Evolutionary conservation across 2,888 invertebrate species (phyloP), one percentile per base, ranked within the genome.

Genomic region (Trissolcus brochymenae): DNA sequence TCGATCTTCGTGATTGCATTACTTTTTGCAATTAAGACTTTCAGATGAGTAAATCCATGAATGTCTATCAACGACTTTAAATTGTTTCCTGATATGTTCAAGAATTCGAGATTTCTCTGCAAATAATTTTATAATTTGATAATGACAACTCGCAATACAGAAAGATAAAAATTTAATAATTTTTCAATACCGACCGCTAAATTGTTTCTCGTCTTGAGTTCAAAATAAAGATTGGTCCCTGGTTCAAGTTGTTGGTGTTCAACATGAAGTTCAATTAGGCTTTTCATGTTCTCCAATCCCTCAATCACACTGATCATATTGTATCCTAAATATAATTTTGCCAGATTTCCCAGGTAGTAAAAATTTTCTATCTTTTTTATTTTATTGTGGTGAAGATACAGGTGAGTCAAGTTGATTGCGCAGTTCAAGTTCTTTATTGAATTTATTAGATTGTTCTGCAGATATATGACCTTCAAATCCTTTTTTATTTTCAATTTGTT

Each of bases 391-490:
- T 94, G 95, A 14, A 94, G 87, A 87, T 93, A 95, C 55, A 94
- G 89, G 81, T 94, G 92, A 1, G 93, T 93, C 50, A 95, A 88
- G 81, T 93, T 93, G 56, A 88, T 90, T 3, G 95, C 90, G 21
- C 90, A 87, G 57, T 93, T 90, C 6, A 97, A 85, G 83, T 95
- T 94, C 86, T 94, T 92, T 19, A 98, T 93, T 86, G 92, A 92
- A 0, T 91, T 88, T 80, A 98, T 93, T 81, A 92, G 92, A 87
- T 98, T 98, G 84, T 94, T 94, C 85, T 96, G 97, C 49, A 95
- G 91, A 89, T 94, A 97, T 16, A 93, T 87, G 19, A 94, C 93
- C 73, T 89, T 89, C n/a, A 95, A 87, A 56, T 91, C 91, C 80
- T 84, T 85, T 53, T 88, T 90, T 40, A 81, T 76, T 13, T 86